These are phyloP conservation scores for Chionomys nivalis DNA, from an alignment of 2,113 vertebrate species.

Conservation along the genomic window DNA sequence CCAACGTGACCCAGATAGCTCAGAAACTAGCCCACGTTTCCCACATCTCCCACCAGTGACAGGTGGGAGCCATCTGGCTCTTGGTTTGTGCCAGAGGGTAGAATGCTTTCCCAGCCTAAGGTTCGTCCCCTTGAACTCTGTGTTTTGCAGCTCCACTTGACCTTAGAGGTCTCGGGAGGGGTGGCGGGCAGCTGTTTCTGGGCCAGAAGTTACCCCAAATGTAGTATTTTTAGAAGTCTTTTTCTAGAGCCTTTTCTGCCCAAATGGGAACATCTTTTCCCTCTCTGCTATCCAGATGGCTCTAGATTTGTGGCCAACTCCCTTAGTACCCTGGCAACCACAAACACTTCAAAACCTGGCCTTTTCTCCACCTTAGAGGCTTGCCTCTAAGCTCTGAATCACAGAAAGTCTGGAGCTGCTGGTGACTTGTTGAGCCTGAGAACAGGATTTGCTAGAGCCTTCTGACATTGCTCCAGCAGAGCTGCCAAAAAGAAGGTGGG, in stretches of 20 bases:
- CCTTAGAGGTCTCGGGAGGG: neutral
- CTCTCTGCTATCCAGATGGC: neutral
- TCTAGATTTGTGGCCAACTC: neutral
- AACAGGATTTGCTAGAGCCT: neutral
- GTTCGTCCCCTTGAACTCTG: neutral
- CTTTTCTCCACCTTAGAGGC: neutral
- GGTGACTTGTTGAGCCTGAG: neutral
- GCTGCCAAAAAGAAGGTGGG: neutral
- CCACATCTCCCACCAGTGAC: neutral
- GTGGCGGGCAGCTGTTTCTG: slow-evolving; percentile 2
- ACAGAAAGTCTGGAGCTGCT: neutral
- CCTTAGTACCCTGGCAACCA: neutral
- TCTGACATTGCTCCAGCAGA: neutral
- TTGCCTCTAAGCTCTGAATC: neutral
- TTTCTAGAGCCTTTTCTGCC: neutral
- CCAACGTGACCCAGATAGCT: slow-evolving; percentile 41
- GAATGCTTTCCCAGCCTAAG: neutral
- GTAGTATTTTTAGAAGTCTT: slow-evolving; percentile 41
- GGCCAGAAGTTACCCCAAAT: neutral
- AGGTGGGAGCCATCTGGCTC: slow-evolving; percentile 61
- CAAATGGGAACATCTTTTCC: neutral
- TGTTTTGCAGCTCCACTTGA: neutral
- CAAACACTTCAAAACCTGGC: neutral
- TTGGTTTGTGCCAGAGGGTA: slow-evolving; percentile 46
- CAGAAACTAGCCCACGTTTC: neutral